phyloP scores from a whole-genome alignment of 2,888 invertebrate species.

The Esperia sulphurella region DNA sequence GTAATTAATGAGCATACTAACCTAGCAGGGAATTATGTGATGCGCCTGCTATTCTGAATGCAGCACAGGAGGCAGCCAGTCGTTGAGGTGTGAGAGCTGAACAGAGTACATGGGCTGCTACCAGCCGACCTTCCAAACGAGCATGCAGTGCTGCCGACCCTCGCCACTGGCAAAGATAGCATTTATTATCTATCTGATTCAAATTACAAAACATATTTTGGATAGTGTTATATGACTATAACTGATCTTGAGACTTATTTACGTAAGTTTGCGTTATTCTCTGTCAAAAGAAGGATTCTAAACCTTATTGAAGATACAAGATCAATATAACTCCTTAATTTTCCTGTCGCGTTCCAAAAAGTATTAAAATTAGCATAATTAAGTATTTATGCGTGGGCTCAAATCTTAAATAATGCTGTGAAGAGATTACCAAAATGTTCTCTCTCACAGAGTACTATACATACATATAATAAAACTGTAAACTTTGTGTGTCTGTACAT shows the following conservation, averaged over 20 bases:
- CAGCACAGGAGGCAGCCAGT: constrained; percentile 89
- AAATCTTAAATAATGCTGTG: background rate
- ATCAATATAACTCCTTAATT: too few species aligned
- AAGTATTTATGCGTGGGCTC: background rate
- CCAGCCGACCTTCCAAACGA: constrained; percentile 88
- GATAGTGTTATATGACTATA: too few species aligned
- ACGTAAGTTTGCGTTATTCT: too few species aligned
- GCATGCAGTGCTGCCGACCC: constrained; percentile 86
- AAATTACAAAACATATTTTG: too few species aligned
- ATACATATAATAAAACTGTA: too few species aligned
- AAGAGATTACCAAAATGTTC: background rate
- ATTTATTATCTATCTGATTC: too few species aligned
- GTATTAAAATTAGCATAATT: background rate
- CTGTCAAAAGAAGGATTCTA: too few species aligned
- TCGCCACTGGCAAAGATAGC: constrained; percentile 84
- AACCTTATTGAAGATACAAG: too few species aligned
- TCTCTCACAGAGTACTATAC: background rate
- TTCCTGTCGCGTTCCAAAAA: background rate
- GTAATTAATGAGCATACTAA: constrained; percentile 22
- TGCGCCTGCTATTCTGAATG: constrained; percentile 90
- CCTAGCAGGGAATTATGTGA: constrained; percentile 73
- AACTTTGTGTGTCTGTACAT: too few species aligned
- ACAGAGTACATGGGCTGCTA: constrained; percentile 89
- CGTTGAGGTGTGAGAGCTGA: constrained; percentile 79
- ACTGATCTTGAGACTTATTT: too few species aligned